Evolutionary conservation across 2,888 invertebrate genomes (phyloP), one percentile per base, ranked within the genome.

Genomic region (Drosophila pseudotakahashii): DNA sequence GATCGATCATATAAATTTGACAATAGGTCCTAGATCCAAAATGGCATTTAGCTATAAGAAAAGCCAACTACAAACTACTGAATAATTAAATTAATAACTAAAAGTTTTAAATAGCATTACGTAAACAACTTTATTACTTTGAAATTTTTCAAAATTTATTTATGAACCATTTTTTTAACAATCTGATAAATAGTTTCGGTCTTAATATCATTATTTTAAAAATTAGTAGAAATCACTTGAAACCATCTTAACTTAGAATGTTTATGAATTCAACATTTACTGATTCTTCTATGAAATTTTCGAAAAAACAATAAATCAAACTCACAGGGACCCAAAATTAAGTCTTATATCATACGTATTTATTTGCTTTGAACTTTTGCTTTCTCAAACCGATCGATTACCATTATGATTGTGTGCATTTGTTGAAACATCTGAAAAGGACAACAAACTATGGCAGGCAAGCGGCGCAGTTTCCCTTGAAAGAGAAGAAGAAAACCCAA

Each of bases 401-500:
- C 48, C 45, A 61, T 50, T 73, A 59, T 45, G 71, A 47, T 47
- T 59, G 50, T 81, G 74, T 77, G 68, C 66, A 73, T 55, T 60
- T 63, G 47, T 59, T 59, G 45, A 57, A 60, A 44, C 55, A 66
- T 48, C 70, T 45, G 64, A 76, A 75, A 88, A 89, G 89, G 89
- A 85, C 85, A 85, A 89, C 89, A 89, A 89, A 85, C 89, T 89
- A 77, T 79, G 78, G 77, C 73, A 84, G 84, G 63, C 89, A 72
- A 83, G 81, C 78, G 74, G 76, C 73, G 75, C 55, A 67, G 47
- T 48, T 13, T 10, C 26, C 47, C 39, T 13, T 0, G 13, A 23
- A 19, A 14, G 7, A 39, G 14, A 5, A 7, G 6, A 41, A 36
- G 48, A 11, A 11, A 5, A 11, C 66, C 42, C 59, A 5, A n/a